These are phyloP conservation scores for Mythimna ferrago DNA, from an alignment of 2,888 invertebrate genomes.

Conservation along the genomic window DNA sequence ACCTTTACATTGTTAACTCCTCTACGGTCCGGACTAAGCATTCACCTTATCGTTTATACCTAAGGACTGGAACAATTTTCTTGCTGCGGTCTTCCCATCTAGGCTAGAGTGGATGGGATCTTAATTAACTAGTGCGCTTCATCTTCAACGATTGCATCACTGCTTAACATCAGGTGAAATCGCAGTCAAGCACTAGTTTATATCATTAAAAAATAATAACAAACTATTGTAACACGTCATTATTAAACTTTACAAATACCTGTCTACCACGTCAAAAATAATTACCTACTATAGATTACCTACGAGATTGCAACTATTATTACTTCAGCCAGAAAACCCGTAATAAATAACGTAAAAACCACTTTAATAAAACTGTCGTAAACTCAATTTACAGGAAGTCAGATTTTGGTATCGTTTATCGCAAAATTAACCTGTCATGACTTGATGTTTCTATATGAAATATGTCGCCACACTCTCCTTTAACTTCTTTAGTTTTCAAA, in stretches of 20 bases:
- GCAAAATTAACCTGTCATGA: slow-evolving; percentile 73
- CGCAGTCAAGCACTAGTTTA: too few relatives aligned
- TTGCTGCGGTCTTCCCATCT: too few relatives aligned
- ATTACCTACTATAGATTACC: slow-evolving; percentile 27
- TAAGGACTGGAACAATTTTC: too few relatives aligned
- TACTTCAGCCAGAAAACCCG: not conserved
- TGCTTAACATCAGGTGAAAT: too few relatives aligned
- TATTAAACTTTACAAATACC: not conserved
- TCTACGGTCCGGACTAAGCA: too few relatives aligned
- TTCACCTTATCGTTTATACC: too few relatives aligned
- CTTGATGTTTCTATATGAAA: slow-evolving; percentile 66
- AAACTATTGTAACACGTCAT: not conserved
- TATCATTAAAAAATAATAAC: too few relatives aligned
- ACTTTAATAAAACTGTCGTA: slow-evolving; percentile 53
- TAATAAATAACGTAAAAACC: slow-evolving; percentile 20
- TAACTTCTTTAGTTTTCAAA: slow-evolving; percentile 34
- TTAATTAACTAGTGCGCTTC: too few relatives aligned
- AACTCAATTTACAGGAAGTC: slow-evolving; percentile 56
- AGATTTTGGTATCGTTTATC: slow-evolving; percentile 63
- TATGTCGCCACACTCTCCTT: slow-evolving; percentile 46
- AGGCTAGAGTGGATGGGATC: too few relatives aligned
- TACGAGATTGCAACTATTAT: slow-evolving; percentile 15
- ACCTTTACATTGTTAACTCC: too few relatives aligned
- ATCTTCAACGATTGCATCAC: too few relatives aligned
- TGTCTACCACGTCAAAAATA: slow-evolving; percentile 6